These are phyloP conservation scores for Diadegma fenestrale DNA, from an alignment of 2,888 invertebrate genomes.

Conservation along the genomic window DNA sequence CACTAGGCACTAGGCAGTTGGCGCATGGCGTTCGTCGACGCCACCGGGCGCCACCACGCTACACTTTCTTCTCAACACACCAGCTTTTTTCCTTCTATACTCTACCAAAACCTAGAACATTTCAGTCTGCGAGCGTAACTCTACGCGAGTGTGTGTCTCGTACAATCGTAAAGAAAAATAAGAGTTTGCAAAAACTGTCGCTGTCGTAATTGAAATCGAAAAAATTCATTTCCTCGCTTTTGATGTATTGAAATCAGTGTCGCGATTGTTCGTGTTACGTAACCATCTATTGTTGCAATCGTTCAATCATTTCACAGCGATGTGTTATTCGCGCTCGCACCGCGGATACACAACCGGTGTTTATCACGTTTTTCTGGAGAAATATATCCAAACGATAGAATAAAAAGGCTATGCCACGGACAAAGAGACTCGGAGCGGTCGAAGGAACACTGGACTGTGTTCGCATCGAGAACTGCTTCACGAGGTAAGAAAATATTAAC, in stretches of 20 bases:
- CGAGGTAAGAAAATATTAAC: constrained; percentile 43
- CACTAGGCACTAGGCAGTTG: constrained; percentile 39
- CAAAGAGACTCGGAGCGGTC: constrained; percentile 14
- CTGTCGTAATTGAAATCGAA: background rate
- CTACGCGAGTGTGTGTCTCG: constrained; percentile 70
- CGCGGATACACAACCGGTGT: background rate
- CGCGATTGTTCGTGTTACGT: constrained; percentile 9
- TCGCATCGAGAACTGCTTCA: constrained; percentile 59
- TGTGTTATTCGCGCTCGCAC: constrained; percentile 30
- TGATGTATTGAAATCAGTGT: background rate
- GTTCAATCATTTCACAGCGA: background rate
- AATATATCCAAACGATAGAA: constrained; percentile 3
- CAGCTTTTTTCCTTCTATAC: constrained; percentile 33
- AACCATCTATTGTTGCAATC: background rate
- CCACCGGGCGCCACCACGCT: constrained; percentile 48
- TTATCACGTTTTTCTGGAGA: constrained; percentile 57
- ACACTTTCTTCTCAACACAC: constrained; percentile 23
- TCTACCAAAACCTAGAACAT: constrained; percentile 70
- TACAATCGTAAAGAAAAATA: background rate
- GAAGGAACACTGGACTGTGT: constrained; percentile 37
- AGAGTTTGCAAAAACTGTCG: background rate
- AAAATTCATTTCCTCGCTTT: background rate
- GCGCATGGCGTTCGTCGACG: constrained; percentile 61
- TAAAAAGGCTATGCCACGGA: constrained; percentile 46
- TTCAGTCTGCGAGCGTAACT: constrained; percentile 77